These are phyloP conservation scores for Protonemura montana DNA, from an alignment of 2,888 invertebrate genomes.

Conservation along the genomic window DNA sequence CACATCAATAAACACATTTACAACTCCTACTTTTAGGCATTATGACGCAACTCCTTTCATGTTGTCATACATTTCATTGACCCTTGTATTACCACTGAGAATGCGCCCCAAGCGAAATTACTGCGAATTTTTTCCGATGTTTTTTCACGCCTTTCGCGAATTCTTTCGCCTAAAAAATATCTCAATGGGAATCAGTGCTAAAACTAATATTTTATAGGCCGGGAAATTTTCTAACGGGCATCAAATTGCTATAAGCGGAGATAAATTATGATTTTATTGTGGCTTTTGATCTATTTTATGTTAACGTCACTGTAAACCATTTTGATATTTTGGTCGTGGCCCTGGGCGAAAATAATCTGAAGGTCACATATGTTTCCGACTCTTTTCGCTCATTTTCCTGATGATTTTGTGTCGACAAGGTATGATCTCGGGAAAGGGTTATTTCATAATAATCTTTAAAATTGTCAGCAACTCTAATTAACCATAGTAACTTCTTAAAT, in stretches of 20 bases:
- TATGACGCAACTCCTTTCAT: constrained; percentile 46
- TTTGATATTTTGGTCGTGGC: constrained; percentile 23
- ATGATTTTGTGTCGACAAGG: no score
- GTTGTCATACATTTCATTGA: constrained; percentile 48
- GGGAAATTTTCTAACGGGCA: neutral
- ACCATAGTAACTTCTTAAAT: neutral
- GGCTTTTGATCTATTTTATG: constrained; percentile 13
- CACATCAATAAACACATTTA: constrained; percentile 44
- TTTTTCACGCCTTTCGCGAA: constrained; percentile 22
- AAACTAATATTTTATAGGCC: neutral
- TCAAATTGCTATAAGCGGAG: neutral
- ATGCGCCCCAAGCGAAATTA: constrained; percentile 47
- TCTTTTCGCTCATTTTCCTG: neutral
- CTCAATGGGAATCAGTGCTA: neutral
- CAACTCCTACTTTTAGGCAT: constrained; percentile 45
- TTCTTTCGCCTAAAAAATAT: neutral
- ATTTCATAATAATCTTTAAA: neutral
- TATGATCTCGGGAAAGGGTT: neutral
- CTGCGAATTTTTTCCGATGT: constrained; percentile 28
- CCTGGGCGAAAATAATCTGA: constrained; percentile 20
- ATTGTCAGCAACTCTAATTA: neutral
- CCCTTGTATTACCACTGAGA: constrained; percentile 45
- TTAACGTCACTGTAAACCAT: constrained; percentile 28
- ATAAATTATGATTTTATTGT: neutral
- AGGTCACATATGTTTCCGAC: neutral